Evolutionary conservation across 2,888 invertebrate genomes (phyloP), one percentile per base, ranked within the genome.

Genomic region (Eupeodes luniger): DNA sequence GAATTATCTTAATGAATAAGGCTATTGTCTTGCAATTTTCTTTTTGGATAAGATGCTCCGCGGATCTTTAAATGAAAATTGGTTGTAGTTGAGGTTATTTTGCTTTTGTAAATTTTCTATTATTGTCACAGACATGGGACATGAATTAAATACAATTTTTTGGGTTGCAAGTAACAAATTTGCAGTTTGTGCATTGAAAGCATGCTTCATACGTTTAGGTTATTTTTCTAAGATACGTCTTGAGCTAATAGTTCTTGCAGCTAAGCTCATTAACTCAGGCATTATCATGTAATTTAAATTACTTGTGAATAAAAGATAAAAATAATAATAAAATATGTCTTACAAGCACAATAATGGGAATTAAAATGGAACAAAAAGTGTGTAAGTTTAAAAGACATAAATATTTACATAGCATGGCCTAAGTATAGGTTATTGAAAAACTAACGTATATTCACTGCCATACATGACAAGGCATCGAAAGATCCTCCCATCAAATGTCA

Each of bases 1-100:
- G 16, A 53, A 69, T 36, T 69, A 69, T 69, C 36, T 69, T 53
- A 69, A 69, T 69, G 34, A 53, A 34, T n/a, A n/a, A 10, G 6
- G 62, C 11, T 2, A 19, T 27, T 5, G 27, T 27, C 19, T 49
- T 2, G 64, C 5, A n/a, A 16, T 61, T 36, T 36, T 27, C 12
- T 59, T 57, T 12, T 27, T 12, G 36, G 1, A 40, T n/a, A 62
- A 40, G 16, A 62, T 14, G 14, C 47, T 27, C 27, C 27, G 19
- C 14, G 5, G 6, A 19, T 11, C 16, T 47, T 11, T 0, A 44
- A 64, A 5, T 64, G 47, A 6, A 47, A 47, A 64, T 27, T 47
- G 12, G 19, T 19, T 64, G 47, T 16, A 62, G 19, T 44, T n/a
- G 62, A 44, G 5, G 11, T 40, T 40, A 40, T 40, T 44, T 9